Evolutionary conservation across 2,113 vertebrate genomes (phyloP), one percentile per base, ranked within the genome.

Genomic region (Baryphthengus martii): DNA sequence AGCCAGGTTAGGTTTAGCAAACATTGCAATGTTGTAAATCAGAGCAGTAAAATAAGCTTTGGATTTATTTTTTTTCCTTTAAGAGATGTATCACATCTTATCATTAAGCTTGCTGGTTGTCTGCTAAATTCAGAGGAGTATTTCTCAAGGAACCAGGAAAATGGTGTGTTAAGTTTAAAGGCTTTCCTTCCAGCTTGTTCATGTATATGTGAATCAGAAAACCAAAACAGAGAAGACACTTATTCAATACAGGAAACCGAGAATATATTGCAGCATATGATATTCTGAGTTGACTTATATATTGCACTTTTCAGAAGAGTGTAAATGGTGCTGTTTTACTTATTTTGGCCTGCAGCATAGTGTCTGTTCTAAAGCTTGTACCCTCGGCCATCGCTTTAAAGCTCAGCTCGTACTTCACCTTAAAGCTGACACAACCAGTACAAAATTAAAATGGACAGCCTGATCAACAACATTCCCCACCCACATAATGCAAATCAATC

Each of bases 401-500:
- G 50, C 71, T 42, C 55, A 88, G 81, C 47, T 86, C 1, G 1
- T 83, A 75, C 67, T 89, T 83, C 42, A 58, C 55, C 76, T 65
- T 65, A 88, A 95, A 93, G 80, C 91, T 89, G 91, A 87, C 65
- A 85, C 19, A 86, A 91, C 75, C n/a, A 44, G 92, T 68, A 90
- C 47, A 61, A 81, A 90, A 96, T 95, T 80, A 90, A 96, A 96
- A 95, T 42, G 88, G 92, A 84, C 88, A 93, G 88, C 96, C 95
- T 84, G 95, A 95, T 95, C 76, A 61, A 94, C 93, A 89, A 47
- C 92, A 93, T 96, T 96, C 92, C 79, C 95, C 95, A 93, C 95
- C 95, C 61, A 96, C 92, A 90, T 66, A 55, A 97, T 94, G 96
- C 88, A 97, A 95, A 96, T 96, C 90, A 81, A 91, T 96, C 92